These are phyloP conservation scores for Ageneiosus marmoratus DNA, from an alignment of 2,113 vertebrate species.

Conservation along the genomic window DNA sequence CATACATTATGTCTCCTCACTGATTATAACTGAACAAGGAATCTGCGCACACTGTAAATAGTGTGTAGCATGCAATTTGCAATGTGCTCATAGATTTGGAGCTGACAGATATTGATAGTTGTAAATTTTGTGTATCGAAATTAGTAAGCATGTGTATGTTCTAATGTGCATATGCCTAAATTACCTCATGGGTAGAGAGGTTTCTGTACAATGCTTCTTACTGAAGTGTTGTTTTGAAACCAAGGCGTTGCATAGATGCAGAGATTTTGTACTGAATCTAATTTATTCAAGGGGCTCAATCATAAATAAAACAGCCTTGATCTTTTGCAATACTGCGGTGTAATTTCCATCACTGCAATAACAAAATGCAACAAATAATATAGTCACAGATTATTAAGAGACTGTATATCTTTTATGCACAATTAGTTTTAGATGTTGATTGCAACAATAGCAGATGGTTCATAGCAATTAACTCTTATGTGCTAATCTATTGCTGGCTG, in stretches of 20 bases:
- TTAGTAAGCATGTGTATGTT: conserved; percentile 13
- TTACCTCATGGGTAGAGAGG: not conserved
- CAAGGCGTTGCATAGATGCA: not conserved
- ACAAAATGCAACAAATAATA: not conserved
- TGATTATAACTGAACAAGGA: conserved; percentile 50
- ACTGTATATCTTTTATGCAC: conserved; percentile 36
- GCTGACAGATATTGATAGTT: conserved; percentile 7
- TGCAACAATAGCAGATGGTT: conserved; percentile 41
- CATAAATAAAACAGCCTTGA: not conserved
- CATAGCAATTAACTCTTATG: conserved; percentile 37
- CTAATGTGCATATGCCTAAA: not conserved
- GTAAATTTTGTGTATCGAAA: conserved; percentile 29
- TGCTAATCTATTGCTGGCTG: conserved; percentile 38
- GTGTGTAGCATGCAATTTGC: conserved; percentile 49
- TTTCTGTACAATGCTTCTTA: not conserved
- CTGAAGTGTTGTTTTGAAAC: not conserved
- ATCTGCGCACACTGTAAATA: too few relatives aligned
- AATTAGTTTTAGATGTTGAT: conserved; percentile 57
- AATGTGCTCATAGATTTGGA: conserved; percentile 37
- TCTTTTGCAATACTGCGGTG: not conserved
- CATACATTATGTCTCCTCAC: conserved; percentile 30
- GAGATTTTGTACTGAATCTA: not conserved
- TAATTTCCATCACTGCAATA: not conserved
- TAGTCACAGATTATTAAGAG: too few relatives aligned
- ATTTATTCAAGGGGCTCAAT: not conserved